These are phyloP conservation scores for Acanthococcus lagerstroemiae DNA, from an alignment of 2,888 invertebrate genomes.

Conservation along the genomic window DNA sequence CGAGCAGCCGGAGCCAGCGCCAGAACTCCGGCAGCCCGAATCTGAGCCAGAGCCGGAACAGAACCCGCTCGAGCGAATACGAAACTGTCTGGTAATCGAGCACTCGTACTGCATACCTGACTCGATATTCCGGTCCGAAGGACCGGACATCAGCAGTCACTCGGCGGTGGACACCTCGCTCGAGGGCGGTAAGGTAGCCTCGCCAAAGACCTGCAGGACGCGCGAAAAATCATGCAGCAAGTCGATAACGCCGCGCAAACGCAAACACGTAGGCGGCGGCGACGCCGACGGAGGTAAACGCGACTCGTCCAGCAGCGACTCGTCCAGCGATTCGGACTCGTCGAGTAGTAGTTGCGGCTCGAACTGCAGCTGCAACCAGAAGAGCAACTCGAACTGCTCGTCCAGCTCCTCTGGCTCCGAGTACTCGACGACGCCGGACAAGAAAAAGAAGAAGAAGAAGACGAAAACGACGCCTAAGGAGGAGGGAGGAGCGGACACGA, in stretches of 20 bases:
- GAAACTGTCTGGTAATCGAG: conserved; percentile 13
- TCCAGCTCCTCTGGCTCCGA: conserved; percentile 48
- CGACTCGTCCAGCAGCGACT: conserved; percentile 60
- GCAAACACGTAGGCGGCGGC: too few relatives aligned
- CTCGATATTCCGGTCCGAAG: conserved; percentile 15
- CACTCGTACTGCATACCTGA: conserved; percentile 25
- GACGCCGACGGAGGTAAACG: neutral
- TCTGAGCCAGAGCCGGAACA: neutral
- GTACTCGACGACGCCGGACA: conserved; percentile 53
- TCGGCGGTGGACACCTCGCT: neutral
- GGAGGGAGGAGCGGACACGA: conserved; percentile 34
- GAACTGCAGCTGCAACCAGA: conserved; percentile 66
- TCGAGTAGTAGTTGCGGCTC: conserved; percentile 70
- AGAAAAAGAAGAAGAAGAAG: conserved; percentile 45
- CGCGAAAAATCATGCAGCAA: conserved; percentile 9
- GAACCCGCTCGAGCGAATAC: neutral
- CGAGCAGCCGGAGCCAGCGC: too few relatives aligned
- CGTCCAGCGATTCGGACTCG: conserved; percentile 65
- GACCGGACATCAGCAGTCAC: neutral
- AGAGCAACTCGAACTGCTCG: conserved; percentile 57
- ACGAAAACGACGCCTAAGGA: conserved; percentile 46
- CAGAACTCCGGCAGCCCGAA: neutral
- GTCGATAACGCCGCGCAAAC: conserved; percentile 16
- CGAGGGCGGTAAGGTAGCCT: neutral
- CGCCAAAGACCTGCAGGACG: neutral